Evolutionary conservation across 2,113 vertebrate species (phyloP).

Genomic region (Poeciliopsis turrubarensis): DNA sequence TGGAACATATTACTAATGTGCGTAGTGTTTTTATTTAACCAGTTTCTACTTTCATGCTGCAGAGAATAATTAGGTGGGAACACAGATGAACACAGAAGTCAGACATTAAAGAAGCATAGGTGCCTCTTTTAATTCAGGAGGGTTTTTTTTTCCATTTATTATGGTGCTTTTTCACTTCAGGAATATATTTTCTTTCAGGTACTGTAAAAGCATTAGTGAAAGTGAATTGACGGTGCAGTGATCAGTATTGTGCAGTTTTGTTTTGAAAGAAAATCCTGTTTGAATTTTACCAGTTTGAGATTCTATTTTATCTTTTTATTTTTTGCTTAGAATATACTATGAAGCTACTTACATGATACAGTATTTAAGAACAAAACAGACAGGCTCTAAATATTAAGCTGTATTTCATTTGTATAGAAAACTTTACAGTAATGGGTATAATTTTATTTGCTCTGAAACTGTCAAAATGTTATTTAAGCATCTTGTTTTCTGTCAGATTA

Average conservation of each 20-base stretch:
- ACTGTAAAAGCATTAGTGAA: neutral
- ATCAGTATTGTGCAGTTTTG: neutral
- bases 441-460: neutral
- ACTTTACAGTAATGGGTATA: neutral
- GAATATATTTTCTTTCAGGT: slow-evolving; percentile 9
- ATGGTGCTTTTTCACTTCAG: slow-evolving; percentile 2
- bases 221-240: neutral
- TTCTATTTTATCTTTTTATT: neutral
- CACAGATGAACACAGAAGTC: neutral
- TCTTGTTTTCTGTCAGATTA: slow-evolving; percentile 19
- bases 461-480: slow-evolving; percentile 10
- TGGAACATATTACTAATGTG: neutral
- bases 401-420: slow-evolving; percentile 18
- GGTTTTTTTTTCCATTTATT: slow-evolving; percentile 13
- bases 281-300: neutral
- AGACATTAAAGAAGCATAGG: neutral
- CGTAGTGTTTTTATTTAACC: neutral
- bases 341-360: neutral
- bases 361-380: neutral
- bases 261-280: neutral
- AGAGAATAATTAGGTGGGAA: neutral
- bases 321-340: neutral
- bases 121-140: neutral
- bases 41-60: neutral
- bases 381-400: slow-evolving; percentile 8